phyloP scores from a whole-genome alignment of 2,888 invertebrate genomes.

The Gisinianus flammeolus region DNA sequence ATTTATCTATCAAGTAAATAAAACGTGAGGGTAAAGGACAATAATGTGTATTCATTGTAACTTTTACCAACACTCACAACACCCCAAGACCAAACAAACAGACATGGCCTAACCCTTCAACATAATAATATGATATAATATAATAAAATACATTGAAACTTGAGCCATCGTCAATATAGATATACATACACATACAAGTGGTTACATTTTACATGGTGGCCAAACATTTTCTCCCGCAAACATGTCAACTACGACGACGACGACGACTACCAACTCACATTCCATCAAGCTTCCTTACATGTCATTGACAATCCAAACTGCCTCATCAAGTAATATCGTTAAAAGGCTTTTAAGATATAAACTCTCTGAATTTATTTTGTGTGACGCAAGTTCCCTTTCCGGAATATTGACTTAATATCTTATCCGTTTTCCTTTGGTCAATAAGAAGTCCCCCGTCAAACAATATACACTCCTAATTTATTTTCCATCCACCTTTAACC shows the following conservation, averaged over 20 bases:
- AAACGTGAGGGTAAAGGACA: background rate
- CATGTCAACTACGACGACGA: no score
- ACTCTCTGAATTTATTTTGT: background rate
- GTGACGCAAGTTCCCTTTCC: background rate
- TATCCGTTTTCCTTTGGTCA: background rate
- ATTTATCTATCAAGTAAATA: background rate
- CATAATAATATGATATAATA: background rate
- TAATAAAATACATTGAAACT: background rate
- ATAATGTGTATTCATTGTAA: no score
- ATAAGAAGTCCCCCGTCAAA: background rate
- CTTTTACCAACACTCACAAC: background rate
- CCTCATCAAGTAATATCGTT: constrained; percentile 11
- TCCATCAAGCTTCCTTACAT: constrained; percentile 6
- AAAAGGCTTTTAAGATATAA: constrained; percentile 15
- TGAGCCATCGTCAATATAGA: background rate
- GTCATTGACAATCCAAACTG: background rate
- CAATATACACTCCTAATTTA: background rate
- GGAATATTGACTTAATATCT: background rate
- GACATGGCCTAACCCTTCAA: background rate
- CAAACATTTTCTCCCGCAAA: background rate
- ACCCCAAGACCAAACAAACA: background rate
- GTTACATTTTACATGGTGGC: background rate
- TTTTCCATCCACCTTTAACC: background rate
- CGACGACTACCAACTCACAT: background rate
- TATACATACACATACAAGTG: background rate